Base-by-base conservation (phyloP, 2,888 invertebrate genomes). In the Calameuta pallipes region DNA sequence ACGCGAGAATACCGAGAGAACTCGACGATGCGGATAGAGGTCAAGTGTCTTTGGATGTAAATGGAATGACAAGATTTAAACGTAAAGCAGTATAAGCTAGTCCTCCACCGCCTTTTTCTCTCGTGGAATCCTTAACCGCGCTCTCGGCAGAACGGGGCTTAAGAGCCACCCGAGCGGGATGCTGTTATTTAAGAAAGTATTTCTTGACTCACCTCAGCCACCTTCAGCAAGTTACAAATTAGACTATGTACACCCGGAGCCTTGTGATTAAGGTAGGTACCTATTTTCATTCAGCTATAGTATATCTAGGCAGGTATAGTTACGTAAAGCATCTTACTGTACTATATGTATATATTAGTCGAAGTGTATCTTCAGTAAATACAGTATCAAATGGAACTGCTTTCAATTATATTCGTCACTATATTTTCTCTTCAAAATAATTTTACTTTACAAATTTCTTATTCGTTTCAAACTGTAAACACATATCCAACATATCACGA, bases 161-260 rank as follows among this genome's bases (percentile, higher is more conserved):
- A 78, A 81, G 80, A 79, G 77, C 78, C 78, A 74, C 33, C 31
- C 30, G 30, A 70, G n/a, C 33, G 31, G 70, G 33, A 15, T 33
- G 75, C 73, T 83, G 82, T 83, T 83, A 84, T 83, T 86, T 82
- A 84, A 85, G 84, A 82, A 85, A 85, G 82, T 83, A 83, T 82
- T 82, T 77, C 69, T 56, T 75, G 74, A 76, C 69, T 70, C 33
- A 30, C 70, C 70, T 70, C 70, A 4, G 70, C 74, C 74, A 31
- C 31, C 74, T 74, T 35, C 74, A 31, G n/a, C 80, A 77, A 84
- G 80, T 85, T 86, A 82, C 83, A 84, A 85, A 86, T 84, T 83
- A 81, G 79, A 83, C 83, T 81, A 81, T 78, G 80, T 81, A 80
- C 80, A 82, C 82, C 82, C 82, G 76, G 82, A 83, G 81, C 81